phyloP scores from a whole-genome alignment of 23 tunicate genomes.

The Ciona savignyi region DNA sequence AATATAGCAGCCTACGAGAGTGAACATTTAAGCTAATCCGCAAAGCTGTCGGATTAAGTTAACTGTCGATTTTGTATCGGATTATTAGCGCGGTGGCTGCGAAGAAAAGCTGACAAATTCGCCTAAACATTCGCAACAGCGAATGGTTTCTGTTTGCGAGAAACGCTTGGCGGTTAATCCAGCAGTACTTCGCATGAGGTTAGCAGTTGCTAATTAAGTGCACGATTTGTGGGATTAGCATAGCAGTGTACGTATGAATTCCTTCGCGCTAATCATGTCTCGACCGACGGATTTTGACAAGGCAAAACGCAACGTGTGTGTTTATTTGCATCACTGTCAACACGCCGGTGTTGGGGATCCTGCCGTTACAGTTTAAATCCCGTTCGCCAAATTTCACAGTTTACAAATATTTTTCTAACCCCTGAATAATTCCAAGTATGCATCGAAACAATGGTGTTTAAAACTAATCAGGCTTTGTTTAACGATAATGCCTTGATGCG shows the following conservation, averaged over 20 bases:
- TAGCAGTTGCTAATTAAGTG: neutral
- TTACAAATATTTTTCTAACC: neutral
- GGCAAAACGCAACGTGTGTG: neutral
- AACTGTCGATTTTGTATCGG: constrained; percentile 9
- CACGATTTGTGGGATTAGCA: neutral
- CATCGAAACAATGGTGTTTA: neutral
- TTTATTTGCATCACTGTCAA: neutral
- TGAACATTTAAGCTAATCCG: constrained; percentile 5
- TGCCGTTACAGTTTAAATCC: neutral
- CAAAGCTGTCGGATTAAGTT: constrained; percentile 4
- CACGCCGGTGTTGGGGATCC: neutral
- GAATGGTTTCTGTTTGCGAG: neutral
- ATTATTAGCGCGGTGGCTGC: neutral
- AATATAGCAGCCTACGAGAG: neutral
- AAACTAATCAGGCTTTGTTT: neutral
- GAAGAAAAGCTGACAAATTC: constrained; percentile 1
- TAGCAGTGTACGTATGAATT: neutral
- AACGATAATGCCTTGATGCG: neutral
- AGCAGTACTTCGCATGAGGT: neutral
- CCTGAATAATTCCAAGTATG: too few relatives aligned
- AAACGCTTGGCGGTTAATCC: neutral
- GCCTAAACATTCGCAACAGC: neutral
- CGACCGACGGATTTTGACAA: neutral
- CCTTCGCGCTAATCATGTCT: neutral
- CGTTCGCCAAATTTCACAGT: neutral